phyloP scores from a whole-genome alignment of 1,140 invertebrate species.

The Formica exsecta region DNA sequence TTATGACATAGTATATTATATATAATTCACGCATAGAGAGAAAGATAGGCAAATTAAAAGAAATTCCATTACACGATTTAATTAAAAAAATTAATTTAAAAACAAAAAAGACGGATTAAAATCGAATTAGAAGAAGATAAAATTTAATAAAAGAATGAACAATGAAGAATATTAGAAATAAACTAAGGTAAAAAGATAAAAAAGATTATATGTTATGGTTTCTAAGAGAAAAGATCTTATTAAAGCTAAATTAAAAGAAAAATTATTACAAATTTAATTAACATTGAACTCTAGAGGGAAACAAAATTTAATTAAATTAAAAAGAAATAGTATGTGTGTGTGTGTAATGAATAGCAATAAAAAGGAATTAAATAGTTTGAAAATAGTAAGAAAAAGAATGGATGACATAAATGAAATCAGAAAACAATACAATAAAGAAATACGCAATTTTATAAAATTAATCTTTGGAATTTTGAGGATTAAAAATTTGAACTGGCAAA shows the following conservation, averaged over 20 bases:
- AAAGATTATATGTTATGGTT: background rate
- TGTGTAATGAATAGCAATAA: background rate
- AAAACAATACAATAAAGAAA: background rate
- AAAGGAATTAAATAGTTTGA: background rate
- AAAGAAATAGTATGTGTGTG: background rate
- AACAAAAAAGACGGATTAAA: background rate
- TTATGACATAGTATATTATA: background rate
- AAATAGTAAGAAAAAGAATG: background rate
- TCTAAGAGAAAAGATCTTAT: background rate
- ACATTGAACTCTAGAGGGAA: background rate
- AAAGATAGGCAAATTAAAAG: conserved; percentile 22
- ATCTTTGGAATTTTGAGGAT: background rate
- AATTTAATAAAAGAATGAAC: background rate
- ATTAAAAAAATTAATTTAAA: background rate
- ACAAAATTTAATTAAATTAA: background rate
- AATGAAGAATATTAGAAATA: background rate
- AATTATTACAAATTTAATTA: conserved; percentile 12
- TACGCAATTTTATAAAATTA: conserved; percentile 30
- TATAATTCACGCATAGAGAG: background rate
- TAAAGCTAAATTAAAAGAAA: conserved; percentile 6
- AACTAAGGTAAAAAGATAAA: background rate
- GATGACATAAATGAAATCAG: background rate
- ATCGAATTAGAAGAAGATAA: background rate
- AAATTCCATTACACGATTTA: background rate
- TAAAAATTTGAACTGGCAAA: conserved; percentile 17